Conservation (phyloP, 2,113 vertebrate species). For the Panthera leo region DNA sequence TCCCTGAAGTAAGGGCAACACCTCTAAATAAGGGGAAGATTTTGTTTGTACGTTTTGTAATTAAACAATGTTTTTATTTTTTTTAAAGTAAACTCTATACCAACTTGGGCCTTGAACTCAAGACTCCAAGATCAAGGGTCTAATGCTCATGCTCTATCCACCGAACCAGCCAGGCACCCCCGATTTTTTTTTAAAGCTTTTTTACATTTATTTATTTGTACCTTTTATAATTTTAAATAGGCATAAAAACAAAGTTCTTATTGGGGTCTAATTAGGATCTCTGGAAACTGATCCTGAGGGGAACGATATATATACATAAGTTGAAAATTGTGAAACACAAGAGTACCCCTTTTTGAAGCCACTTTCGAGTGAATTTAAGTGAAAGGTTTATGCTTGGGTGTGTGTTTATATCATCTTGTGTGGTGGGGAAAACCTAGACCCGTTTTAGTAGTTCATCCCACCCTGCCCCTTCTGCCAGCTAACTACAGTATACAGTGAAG, state of each 20-base stretch:
- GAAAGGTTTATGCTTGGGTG: background rate
- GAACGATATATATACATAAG: background rate
- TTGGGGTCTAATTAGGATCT: background rate
- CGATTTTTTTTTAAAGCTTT: background rate
- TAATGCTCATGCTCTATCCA: background rate
- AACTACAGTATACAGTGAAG: background rate
- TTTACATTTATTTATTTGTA: background rate
- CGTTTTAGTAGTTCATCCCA: background rate
- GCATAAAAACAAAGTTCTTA: slow-evolving; percentile 1
- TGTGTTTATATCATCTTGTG: background rate
- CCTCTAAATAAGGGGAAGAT: background rate
- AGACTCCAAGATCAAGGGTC: background rate
- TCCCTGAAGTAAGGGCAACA: background rate
- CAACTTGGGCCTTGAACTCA: background rate
- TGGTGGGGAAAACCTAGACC: background rate
- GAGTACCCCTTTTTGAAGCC: background rate
- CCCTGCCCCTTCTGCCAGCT: background rate
- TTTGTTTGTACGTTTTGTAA: background rate
- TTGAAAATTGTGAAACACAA: background rate
- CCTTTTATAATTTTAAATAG: background rate
- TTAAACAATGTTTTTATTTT: background rate
- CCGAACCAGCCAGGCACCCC: background rate
- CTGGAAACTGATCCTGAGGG: background rate
- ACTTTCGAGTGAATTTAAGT: background rate
- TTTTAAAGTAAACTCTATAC: background rate